phyloP scores from a whole-genome alignment of 2,888 invertebrate species.

The Drosophila fungiperda region DNA sequence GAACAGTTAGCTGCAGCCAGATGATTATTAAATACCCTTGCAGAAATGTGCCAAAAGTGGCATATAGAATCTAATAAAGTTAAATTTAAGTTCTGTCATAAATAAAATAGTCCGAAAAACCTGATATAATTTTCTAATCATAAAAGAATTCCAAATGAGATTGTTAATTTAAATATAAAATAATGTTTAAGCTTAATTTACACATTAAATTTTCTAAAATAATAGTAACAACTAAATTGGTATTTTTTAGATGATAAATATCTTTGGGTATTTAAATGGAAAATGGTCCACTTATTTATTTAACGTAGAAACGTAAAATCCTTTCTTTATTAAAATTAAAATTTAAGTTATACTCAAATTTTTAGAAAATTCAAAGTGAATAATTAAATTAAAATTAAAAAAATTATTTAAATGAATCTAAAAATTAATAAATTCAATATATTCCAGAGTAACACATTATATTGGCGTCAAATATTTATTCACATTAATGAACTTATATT shows the following conservation, averaged over 20 bases:
- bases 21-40: slow-evolving; percentile 19
- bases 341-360: not conserved
- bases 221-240: not conserved
- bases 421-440: not conserved
- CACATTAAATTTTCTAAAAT: not conserved
- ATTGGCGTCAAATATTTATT: not conserved
- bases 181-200: not conserved
- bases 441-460: too few species aligned
- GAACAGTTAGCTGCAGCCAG: slow-evolving; percentile 13
- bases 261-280: not conserved
- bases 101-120: not conserved
- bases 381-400: not conserved
- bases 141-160: not conserved
- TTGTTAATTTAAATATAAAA: not conserved
- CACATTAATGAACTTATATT: not conserved
- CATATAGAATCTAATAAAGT: not conserved
- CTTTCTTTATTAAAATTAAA: not conserved
- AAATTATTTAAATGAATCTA: not conserved
- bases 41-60: not conserved
- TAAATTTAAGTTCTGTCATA: not conserved
- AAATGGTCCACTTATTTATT: not conserved
- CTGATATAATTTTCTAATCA: not conserved
- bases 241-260: not conserved
- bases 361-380: not conserved
- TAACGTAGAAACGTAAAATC: not conserved